Base-by-base conservation (phyloP, 1,140 invertebrate genomes). In the Sesamia nonagrioides region DNA sequence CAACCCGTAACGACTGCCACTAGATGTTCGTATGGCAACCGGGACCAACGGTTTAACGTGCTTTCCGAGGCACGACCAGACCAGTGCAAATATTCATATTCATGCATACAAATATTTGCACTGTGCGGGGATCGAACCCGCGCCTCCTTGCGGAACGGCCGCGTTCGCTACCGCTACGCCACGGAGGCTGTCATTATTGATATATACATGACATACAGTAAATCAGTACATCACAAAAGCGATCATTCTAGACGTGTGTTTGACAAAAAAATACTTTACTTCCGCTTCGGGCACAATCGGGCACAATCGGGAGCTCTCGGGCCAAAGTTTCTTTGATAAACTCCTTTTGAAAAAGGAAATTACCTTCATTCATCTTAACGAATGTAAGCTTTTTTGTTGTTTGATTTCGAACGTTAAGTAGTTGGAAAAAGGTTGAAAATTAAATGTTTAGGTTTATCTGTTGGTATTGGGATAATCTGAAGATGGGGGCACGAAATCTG, bases 311-410 rank as follows among this genome's bases (percentile, higher is more conserved):
- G 9, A 66, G 42, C 9, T 1, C 37, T 66, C 61, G 37, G 60
- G 4, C 61, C 37, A 60, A 61, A 21, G 37, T 54, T 11, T 11
- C 72, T 74, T 72, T 71, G 66, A 35, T 71, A 60, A 78, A 33
- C n/a, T 78, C 18, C 75, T 58, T 69, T 48, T 17, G 42, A 61
- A 71, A 48, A 78, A 78, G 56, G 37, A 71, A 71, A 69, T 78
- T 60, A 60, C 76, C 35, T 33, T 33, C 76, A 78, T 71, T 54
- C 54, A 68, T 68, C 48, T 58, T 42, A 71, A 78, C 40, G 56
- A 78, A 71, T 40, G 35, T 6, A 35, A 13, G 13, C 40, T 18
- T 8, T 8, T 48, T 68, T 40, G 17, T 18, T 17, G 15, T 9
- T 7, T 27, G 21, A 45, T n/a, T 60, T 48, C 45, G 2, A 45